Base-by-base conservation (phyloP, 2,797 vertebrate species). In the Xiphorhynchus erythropygius region DNA sequence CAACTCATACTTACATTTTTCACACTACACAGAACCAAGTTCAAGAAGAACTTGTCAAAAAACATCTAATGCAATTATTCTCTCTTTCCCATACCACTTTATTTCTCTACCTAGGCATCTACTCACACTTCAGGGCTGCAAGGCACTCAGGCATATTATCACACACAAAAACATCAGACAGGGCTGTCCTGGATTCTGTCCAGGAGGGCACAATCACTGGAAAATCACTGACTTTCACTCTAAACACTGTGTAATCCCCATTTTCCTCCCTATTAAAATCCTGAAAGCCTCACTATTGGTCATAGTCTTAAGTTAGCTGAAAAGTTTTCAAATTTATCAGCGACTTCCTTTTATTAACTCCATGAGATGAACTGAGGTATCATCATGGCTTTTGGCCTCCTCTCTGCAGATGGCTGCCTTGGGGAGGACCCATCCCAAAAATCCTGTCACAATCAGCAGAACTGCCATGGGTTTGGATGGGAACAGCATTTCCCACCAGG, bases 231-330 rank as follows among this genome's bases (percentile, higher is more conserved):
- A 39, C 28, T 85, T 84, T 24, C 56, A 37, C 33, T 67, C 41
- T 62, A 11, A 27, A n/a, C 0, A 1, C 24, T 1, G 0, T 18
- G 41, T 14, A 46, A 50, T 46, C 50, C 76, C 62, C 22, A 5
- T 47, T 80, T 70, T 49, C 47, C 42, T 35, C 4, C 30, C 42
- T 64, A 10, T 69, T 22, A 73, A 91, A 76, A 76, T 42, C 10
- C 68, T 42, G 30, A 68, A 71, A 78, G n/a, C 24, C 17, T 79
- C 49, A 41, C 4, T n/a, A 11, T 50, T 84, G 59, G 4, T 37
- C 46, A 49, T 17, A 13, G 24, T 12, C 68, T 68, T 37, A 71
- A 75, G 83, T 33, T n/a, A 79, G n/a, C 13, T 59, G 49, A 64
- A 55, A 69, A 77, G 41, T 42, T 41, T 37, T 25, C 50, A 84